phyloP scores from a whole-genome alignment of 2,797 vertebrate genomes.

The Halcyon badia region DNA sequence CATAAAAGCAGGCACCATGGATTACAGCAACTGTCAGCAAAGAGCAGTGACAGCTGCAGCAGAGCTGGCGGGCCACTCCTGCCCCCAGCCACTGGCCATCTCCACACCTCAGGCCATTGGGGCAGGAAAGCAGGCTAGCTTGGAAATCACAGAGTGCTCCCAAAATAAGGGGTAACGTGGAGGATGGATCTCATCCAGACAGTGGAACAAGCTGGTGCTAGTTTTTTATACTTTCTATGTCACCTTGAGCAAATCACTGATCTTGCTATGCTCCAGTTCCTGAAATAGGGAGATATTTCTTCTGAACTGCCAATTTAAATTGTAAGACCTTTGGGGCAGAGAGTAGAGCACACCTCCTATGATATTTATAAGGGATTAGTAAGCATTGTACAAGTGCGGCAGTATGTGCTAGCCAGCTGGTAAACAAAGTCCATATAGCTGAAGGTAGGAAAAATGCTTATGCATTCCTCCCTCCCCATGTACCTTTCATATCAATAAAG shows the following conservation, averaged over 20 bases:
- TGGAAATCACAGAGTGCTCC: background rate
- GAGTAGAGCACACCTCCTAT: conserved; percentile 20
- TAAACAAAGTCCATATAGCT: background rate
- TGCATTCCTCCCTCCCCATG: background rate
- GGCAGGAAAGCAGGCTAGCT: background rate
- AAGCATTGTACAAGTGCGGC: conserved; percentile 19
- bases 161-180: background rate
- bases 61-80: background rate
- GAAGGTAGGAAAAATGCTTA: background rate
- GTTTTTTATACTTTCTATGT: background rate
- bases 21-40: conserved; percentile 62
- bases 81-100: background rate
- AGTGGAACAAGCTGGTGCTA: background rate
- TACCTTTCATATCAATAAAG: background rate
- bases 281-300: conserved; percentile 65
- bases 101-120: background rate
- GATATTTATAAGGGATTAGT: conserved; percentile 53
- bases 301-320: conserved; percentile 65
- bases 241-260: conserved; percentile 56
- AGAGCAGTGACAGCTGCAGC: conserved; percentile 35
- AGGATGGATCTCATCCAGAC: background rate
- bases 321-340: conserved; percentile 70
- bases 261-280: conserved; percentile 63
- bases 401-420: background rate
- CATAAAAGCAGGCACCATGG: conserved; percentile 58